Evolutionary conservation across 2,888 invertebrate species (phyloP), one percentile per base, ranked within the genome.

Genomic region (Leptopilina drosophilae): DNA sequence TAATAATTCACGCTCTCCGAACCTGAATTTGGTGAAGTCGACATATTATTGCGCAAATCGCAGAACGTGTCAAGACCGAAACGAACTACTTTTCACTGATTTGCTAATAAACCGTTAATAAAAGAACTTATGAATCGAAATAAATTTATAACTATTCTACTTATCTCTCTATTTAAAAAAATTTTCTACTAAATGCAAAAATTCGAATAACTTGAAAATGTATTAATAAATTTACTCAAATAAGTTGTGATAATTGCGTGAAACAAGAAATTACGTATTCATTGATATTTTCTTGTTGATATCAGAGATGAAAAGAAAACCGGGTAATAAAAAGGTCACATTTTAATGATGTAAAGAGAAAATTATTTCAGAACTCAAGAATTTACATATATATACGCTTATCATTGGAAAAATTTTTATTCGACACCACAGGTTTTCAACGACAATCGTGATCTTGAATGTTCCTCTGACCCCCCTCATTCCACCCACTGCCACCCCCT

Each of bases 401-500:
- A 40, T 56, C 73, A 8, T 73, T 42, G 7, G 33, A 33, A 56
- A 49, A n/a, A 73, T 73, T 53, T 73, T 33, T 33, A 4, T 26
- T 42, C 65, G 49, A 7, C 12, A 1, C 49, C 9, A 49, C 49
- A 49, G 20, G 78, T 76, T 81, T 82, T 80, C 81, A 78, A 83
- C 78, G 78, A 80, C 79, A 81, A 67, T 76, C 81, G 78, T 79
- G 81, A 83, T 82, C 78, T 79, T 81, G 66, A 76, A 80, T 75
- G 81, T 83, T 78, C 82, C 79, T 78, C 12, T 49, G 11, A 4
- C 49, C 11, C 11, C 12, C 49, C 49, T 11, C 11, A 9, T 8
- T 42, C 81, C 49, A 4, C 8, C 49, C 3, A 11, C 11, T 11
- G 1, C 49, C 49, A 1, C 12, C 49, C 49, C 49, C 49, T 4